Conservation (phyloP, 2,797 vertebrate species). For the Eulemur coronatus region DNA sequence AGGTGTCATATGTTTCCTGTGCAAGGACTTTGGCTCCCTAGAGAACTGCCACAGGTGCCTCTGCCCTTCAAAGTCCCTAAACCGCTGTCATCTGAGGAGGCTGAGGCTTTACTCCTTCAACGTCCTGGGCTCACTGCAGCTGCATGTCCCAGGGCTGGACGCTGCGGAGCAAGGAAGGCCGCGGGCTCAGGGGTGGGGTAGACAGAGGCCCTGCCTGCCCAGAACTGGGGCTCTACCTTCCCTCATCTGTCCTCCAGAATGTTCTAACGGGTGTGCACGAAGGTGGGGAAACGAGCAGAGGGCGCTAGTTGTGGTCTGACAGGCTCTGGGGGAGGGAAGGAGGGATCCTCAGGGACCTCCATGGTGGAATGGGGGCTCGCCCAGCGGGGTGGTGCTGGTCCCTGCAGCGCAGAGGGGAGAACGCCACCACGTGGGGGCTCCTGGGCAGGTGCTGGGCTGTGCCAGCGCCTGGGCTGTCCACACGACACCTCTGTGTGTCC, state of each 20-base stretch:
- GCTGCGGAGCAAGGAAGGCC: too few species aligned
- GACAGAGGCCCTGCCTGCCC: not conserved
- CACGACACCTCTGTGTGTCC: not conserved
- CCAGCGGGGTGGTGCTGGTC: not conserved
- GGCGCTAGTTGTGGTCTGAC: not conserved
- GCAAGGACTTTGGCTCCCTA: not conserved
- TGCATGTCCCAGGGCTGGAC: too few species aligned
- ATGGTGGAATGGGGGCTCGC: not conserved
- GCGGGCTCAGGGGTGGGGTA: not conserved
- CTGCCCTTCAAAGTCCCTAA: not conserved
- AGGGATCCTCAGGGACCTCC: not conserved
- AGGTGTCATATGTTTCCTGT: not conserved
- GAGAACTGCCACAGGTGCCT: not conserved
- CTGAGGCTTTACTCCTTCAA: not conserved
- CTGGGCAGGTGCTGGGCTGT: not conserved
- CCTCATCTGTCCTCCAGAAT: not conserved
- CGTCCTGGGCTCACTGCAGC: accelerated
- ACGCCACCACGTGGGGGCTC: accelerated
- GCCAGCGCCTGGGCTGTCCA: not conserved
- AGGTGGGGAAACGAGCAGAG: not conserved
- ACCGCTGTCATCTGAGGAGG: not conserved
- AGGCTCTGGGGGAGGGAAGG: not conserved
- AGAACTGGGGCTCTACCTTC: not conserved
- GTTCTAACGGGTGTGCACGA: not conserved
- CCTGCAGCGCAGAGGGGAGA: not conserved